Evolutionary conservation across 2,888 invertebrate genomes (phyloP), one percentile per base, ranked within the genome.

Genomic region (Oscheius sp.): DNA sequence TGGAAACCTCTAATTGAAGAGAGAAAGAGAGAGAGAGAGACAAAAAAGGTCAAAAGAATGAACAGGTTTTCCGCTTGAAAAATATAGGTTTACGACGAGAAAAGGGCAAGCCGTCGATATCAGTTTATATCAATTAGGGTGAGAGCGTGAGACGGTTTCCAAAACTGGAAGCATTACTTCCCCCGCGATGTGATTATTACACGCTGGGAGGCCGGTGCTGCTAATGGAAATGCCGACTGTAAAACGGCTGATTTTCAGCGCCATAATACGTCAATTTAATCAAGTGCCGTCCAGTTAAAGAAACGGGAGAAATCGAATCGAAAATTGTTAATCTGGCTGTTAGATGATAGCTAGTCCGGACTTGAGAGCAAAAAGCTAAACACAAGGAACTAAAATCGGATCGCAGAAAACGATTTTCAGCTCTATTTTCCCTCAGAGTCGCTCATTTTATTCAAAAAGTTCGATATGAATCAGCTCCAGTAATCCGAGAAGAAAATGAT

Each of bases 181-280:
- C 34, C 37, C 23, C 55, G 55, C n/a, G n/a, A n/a, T n/a, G n/a
- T 55, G 61, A 61, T 61, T 61, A 61, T 61, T 61, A 61, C 61
- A 61, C 61, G 61, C 17, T 34, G 4, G 33, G 42, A 20, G 8
- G 29, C 39, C 27, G 42, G 42, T 2, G 8, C 37, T 10, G 15
- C 15, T 8, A 37, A 37, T 37, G 31, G 34, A 53, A 53, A 53
- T 29, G 53, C 53, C 53, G 53, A 48, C 53, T 53, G 53, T 53
- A 33, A 33, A 20, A 53, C 53, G 27, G 53, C 27, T 37, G 8
- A 37, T 37, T 10, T 15, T 37, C 37, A 15, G 15, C 37, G 37
- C 8, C 15, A 37, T n/a, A 4, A 4, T 4, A 42, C 10, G 15
- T 37, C 37, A 37, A 37, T 15, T 8, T 37, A 37, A 15, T 12